Percentiles rank a stretch among this genome's conserved stretches.
Evolutionary conservation across 2,888 invertebrate species (phyloP).

Genomic region (Strigamia maritima): DNA sequence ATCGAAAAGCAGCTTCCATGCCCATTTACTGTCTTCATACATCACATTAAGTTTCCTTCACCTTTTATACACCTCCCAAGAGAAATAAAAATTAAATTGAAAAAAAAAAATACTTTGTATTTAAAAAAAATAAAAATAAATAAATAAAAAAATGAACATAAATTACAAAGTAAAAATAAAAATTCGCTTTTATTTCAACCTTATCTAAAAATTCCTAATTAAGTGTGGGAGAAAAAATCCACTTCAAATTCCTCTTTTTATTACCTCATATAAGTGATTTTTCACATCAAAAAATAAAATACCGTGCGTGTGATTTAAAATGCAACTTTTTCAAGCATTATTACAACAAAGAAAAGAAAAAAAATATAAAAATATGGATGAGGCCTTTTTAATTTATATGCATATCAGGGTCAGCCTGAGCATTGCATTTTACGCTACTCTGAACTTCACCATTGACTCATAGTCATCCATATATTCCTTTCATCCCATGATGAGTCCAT

Average conservation of each 20-base stretch:
- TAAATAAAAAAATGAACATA: neutral
- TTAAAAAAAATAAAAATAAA: neutral
- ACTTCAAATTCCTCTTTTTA: neutral
- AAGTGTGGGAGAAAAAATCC: neutral
- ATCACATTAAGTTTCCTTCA: constrained; percentile 25
- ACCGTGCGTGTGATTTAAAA: constrained; percentile 13
- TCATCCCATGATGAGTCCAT: constrained; percentile 11
- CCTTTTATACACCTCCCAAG: neutral
- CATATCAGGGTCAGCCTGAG: constrained; percentile 21
- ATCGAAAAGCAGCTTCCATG: constrained; percentile 21
- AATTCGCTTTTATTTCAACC: neutral
- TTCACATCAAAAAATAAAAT: constrained; percentile 28
- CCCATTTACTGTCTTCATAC: constrained; percentile 17
- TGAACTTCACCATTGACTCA: constrained; percentile 30
- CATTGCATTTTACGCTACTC: constrained; percentile 23
- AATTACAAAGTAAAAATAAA: neutral
- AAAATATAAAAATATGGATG: constrained; percentile 1
- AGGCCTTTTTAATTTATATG: constrained; percentile 31
- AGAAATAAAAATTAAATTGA: constrained; percentile 14
- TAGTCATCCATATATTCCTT: constrained; percentile 23
- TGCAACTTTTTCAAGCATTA: neutral
- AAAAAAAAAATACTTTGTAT: neutral
- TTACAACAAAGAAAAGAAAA: neutral
- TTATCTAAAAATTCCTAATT: neutral
- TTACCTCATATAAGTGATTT: neutral